Evolutionary conservation across 1,140 invertebrate genomes (phyloP), one percentile per base, ranked within the genome.

Genomic region (Tachypleus tridentatus): DNA sequence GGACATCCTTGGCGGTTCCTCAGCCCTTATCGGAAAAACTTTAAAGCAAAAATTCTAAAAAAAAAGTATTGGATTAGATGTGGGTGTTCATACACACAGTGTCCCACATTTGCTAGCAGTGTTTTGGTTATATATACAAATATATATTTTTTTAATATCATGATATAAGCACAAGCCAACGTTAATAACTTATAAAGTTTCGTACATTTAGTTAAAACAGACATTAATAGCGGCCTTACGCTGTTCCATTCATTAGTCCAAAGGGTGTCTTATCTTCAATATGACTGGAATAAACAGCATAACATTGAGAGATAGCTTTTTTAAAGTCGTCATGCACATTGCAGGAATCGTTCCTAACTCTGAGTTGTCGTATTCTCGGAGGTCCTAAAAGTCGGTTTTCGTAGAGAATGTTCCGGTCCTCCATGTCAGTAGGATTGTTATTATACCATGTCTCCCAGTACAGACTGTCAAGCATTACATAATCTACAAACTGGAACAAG

Each of bases 401-500:
- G n/a, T 54, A 7, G 7, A 54, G n/a, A n/a, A 54, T 54, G n/a
- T 54, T 83, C 52, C 79, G 70, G 64, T 80, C 78, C 29, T 77
- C 75, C 0, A 50, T 72, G 60, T 69, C 69, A 0, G 77, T 70
- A 3, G 76, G 67, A 49, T 74, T 65, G 4, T 76, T 69, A 49
- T 76, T 75, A 71, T 84, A 85, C 78, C 79, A 83, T 58, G 78
- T 79, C 63, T 86, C 82, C 82, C 82, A 84, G 72, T 85, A 85
- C 10, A 87, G 73, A 5, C 79, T 81, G 51, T 82, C 75, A 48
- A 84, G 56, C 63, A 86, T 71, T 47, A 80, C 76, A 5, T 73
- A 77, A 64, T 83, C 80, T 9, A 79, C 70, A 74, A 80, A 86
- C 84, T 85, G 64, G 9, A 73, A 68, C 64, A 29, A 29, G 29